A percentile compares a stretch with the other conserved stretches of the same genome.
Conservation (phyloP, 2,797 vertebrate genomes). For the Sebastes umbrosus region DNA sequence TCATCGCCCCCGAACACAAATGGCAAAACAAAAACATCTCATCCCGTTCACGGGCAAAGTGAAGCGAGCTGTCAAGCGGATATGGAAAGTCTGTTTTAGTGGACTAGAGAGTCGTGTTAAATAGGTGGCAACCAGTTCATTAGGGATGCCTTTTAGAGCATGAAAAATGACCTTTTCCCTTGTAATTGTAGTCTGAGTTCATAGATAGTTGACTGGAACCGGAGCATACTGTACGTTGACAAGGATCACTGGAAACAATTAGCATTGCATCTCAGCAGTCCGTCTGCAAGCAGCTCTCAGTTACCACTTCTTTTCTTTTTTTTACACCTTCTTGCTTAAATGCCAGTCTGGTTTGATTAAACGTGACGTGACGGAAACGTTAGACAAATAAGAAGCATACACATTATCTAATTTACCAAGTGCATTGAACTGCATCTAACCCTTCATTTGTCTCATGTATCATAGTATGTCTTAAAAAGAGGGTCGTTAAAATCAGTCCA, state of each 20-base stretch:
- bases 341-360: conserved; percentile 57
- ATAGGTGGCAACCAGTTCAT: conserved; percentile 81
- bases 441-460: neutral
- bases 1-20: conserved; percentile 64
- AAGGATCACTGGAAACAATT: conserved; percentile 84
- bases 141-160: conserved; percentile 80
- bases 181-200: conserved; percentile 79
- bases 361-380: conserved; percentile 43
- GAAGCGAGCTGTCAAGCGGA: conserved; percentile 59
- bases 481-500: neutral
- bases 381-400: conserved; percentile 27
- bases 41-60: conserved; percentile 51
- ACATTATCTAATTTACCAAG: conserved; percentile 30
- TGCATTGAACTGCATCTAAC: conserved; percentile 32
- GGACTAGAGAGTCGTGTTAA: conserved; percentile 72
- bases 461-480: neutral
- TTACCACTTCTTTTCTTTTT: conserved; percentile 31
- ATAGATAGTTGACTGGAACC: conserved; percentile 79
- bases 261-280: conserved; percentile 65
- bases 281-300: conserved; percentile 49
- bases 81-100: conserved; percentile 70
- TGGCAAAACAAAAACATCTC: conserved; percentile 65
- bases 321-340: conserved; percentile 60
- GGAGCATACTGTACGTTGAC: conserved; percentile 73
- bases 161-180: conserved; percentile 84